Base-by-base conservation (phyloP, 2,797 vertebrate genomes). In the Argya squamiceps region DNA sequence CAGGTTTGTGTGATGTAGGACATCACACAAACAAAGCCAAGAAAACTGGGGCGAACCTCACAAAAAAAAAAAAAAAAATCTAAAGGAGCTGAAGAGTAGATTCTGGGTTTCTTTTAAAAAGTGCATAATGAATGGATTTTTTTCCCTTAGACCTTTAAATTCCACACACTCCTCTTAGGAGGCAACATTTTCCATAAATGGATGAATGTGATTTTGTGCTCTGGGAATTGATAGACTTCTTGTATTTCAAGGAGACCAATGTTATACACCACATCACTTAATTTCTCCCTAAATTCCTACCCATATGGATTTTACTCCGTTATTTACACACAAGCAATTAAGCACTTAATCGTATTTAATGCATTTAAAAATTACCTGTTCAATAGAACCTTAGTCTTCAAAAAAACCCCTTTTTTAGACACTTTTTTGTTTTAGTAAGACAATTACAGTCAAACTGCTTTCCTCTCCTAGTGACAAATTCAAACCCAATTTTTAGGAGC, bases 301-400 rank as follows among this genome's bases (percentile, higher is more conserved):
- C 46, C 27, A 21, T 47, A 32, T 27, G 7, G 65, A 68, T 84
- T 93, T 93, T 62, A 64, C 24, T 75, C 30, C 1, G 0, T 86
- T 94, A 88, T 81, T 94, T 95, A 92, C 43, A 85, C 34, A 75
- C 22, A 84, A 90, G 47, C 53, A 79, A 88, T 75, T 90, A 93
- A 55, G 44, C 17, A 81, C 2, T 2, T 86, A 67, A 83, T 55
- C 2, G 7, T 5, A 14, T 68, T 52, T 64, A 41, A 90, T n/a
- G 34, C 60, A 80, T 37, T 34, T 67, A 67, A 55, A 37, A 62
- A 32, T 58, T 12, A 50, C 14, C 36, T 80, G n/a, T 64, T 88
- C 69, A 75, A 78, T 0, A 55, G 50, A 68, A 29, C 15, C 27
- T 41, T n/a, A 60, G 17, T 26, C 67, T 82, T 81, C 23, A 84